Percentiles rank a stretch among this genome's conserved stretches.
Evolutionary conservation across 2,797 vertebrate genomes (phyloP).

Genomic region (Silurus aristotelis): DNA sequence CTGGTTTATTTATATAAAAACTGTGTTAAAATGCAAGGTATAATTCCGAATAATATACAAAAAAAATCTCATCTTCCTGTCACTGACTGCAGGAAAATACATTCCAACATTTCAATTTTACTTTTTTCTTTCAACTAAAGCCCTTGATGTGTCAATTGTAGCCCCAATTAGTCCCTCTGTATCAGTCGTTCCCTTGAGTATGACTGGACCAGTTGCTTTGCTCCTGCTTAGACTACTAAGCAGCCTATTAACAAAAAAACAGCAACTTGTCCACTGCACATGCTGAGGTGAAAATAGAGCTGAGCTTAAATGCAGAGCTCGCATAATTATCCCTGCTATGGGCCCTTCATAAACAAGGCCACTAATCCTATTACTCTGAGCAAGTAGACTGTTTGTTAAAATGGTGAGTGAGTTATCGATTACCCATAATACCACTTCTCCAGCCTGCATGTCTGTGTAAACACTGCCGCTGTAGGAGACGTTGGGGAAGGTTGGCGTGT

Average conservation of each 20-base stretch:
- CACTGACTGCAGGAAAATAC: background rate
- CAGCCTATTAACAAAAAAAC: conserved; percentile 26
- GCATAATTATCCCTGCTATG: conserved; percentile 50
- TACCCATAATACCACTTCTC: conserved; percentile 89
- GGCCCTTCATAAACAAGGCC: conserved; percentile 43
- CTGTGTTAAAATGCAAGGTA: background rate
- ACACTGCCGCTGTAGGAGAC: conserved; percentile 88
- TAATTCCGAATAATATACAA: background rate
- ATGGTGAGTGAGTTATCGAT: conserved; percentile 51
- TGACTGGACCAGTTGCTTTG: conserved; percentile 28
- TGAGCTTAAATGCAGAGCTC: conserved; percentile 13
- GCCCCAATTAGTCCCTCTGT: conserved; percentile 32
- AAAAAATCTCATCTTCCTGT: background rate
- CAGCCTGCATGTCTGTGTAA: conserved; percentile 88
- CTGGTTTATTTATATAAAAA: too few relatives aligned
- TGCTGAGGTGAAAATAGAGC: conserved; percentile 23
- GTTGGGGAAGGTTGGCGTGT: conserved; percentile 89
- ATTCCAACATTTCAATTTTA: background rate
- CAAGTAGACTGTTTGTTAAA: conserved; percentile 47
- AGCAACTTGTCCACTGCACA: background rate
- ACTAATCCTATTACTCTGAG: conserved; percentile 48
- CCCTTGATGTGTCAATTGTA: conserved; percentile 11
- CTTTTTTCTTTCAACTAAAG: conserved; percentile 2
- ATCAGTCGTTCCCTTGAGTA: conserved; percentile 36
- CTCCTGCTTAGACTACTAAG: conserved; percentile 45